Conservation (phyloP, 2,113 vertebrate species). For the Morone saxatilis region DNA sequence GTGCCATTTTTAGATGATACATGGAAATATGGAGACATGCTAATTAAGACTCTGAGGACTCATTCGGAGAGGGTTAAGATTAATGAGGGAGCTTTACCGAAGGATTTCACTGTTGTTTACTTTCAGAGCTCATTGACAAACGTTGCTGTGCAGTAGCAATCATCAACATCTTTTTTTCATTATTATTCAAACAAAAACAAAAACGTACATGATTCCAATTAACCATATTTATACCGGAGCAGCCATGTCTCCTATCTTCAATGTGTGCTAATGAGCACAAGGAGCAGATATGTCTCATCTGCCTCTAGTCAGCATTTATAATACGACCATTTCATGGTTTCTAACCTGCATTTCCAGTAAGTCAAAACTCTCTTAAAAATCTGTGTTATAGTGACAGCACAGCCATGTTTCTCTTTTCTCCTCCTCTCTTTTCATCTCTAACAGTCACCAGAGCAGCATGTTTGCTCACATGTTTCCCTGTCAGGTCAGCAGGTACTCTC, state of each 20-base stretch:
- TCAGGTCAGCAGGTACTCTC: constrained; percentile 61
- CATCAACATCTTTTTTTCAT: constrained; percentile 30
- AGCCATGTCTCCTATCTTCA: constrained; percentile 24
- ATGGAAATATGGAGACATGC: constrained; percentile 63
- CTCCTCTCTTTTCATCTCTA: constrained; percentile 11
- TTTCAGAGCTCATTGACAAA: constrained; percentile 70
- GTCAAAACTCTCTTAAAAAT: constrained; percentile 10
- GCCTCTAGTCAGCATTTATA: constrained; percentile 19
- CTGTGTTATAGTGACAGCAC: constrained; percentile 16
- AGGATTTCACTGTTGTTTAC: constrained; percentile 67
- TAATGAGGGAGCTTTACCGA: constrained; percentile 69
- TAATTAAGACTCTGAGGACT: constrained; percentile 72
- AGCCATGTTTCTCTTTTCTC: constrained; percentile 6
- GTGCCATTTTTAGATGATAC: constrained; percentile 58
- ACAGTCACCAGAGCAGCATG: constrained; percentile 24
- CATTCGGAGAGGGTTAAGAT: constrained; percentile 65
- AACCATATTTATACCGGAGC: constrained; percentile 41
- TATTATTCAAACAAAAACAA: constrained; percentile 60
- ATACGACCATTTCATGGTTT: constrained; percentile 22
- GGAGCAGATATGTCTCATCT: constrained; percentile 11
- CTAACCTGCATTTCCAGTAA: constrained; percentile 15
- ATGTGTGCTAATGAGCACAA: constrained; percentile 43
- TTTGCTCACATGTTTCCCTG: constrained; percentile 43
- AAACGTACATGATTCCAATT: constrained; percentile 46
- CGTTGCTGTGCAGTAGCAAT: constrained; percentile 39